A percentile compares a stretch with the other conserved stretches of the same genome.
These are phyloP conservation scores for Zaprionus vittiger DNA, from an alignment of 1,140 invertebrate genomes.

Conservation along the genomic window DNA sequence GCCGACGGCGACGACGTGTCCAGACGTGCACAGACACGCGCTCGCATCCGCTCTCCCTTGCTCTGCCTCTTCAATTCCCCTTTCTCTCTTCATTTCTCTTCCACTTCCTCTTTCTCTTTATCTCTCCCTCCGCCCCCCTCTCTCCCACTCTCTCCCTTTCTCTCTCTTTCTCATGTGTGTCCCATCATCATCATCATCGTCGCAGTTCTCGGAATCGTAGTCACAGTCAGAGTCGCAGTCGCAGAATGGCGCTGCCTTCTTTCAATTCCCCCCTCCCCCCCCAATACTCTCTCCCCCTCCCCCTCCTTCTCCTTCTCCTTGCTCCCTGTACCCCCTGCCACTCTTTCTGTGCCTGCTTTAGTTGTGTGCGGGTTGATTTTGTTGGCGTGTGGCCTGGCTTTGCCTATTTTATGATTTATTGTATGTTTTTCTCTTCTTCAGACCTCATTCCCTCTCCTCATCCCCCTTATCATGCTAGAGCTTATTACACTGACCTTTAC, in stretches of 20 bases:
- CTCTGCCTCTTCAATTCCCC: neutral
- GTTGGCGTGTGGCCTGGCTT: conserved; percentile 37
- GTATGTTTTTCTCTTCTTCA: conserved; percentile 58
- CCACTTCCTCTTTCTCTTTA: too few species aligned
- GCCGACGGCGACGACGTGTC: conserved; percentile 57
- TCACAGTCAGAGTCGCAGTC: neutral
- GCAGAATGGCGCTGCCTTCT: neutral
- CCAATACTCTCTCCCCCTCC: neutral
- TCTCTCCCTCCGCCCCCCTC: neutral
- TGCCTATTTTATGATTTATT: conserved; percentile 81
- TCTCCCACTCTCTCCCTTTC: neutral
- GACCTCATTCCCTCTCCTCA: neutral
- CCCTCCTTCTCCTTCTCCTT: too few species aligned
- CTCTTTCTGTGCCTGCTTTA: neutral
- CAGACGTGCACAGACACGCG: conserved; percentile 65
- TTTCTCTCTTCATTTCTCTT: neutral
- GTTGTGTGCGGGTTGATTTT: conserved; percentile 1
- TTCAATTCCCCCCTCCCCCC: conserved; percentile 1
- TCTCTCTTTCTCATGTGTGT: conserved; percentile 3
- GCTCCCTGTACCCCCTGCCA: neutral
- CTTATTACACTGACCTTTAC: conserved; percentile 74
- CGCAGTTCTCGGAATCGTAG: neutral
- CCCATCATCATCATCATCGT: neutral
- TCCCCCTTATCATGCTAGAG: conserved; percentile 14
- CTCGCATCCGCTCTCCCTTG: conserved; percentile 14